Evolutionary conservation across 2,888 invertebrate species (phyloP), one percentile per base, ranked within the genome.

Genomic region (Macroteleia sp.): DNA sequence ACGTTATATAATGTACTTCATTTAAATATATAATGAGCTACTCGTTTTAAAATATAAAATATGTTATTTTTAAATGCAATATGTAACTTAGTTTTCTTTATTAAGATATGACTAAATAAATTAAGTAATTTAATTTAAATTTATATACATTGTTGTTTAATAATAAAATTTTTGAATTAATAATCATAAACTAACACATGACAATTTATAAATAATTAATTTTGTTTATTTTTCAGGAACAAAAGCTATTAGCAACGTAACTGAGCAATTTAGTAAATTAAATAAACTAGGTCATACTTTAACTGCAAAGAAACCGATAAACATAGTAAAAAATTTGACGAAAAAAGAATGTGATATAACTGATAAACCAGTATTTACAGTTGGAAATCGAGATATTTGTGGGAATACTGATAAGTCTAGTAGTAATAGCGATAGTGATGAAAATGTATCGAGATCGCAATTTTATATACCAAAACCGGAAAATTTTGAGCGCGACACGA

Each of bases 231-330:
- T 66, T 92, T 79, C 89, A 95, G 97, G 97, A 86, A 95, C 96
- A 6, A 97, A 97, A 92, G 97, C 97, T 48, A 92, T 97, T 69
- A 96, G 94, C 78, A 97, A 97, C 89, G 95, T 97, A 93, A 94
- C 96, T 0, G 97, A 96, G 81, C 97, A 97, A 88, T 96, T 97
- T 91, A 96, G 96, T 70, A 97, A 96, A 90, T 91, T 97, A 34
- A 96, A 96, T 88, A 95, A 95, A 85, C 92, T 96, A 32, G 93
- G 95, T 66, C 94, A 94, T 82, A 94, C 93, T 19, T 92, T 95
- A 44, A 94, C 94, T 84, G 87, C 85, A 8, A 84, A 82, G 34
- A 87, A 86, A 19, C 85, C 89, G 9, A 85, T 82, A 8, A 85
- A 87, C 19, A 12, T 85, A 22, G 81, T 83, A 0, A 88, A 82